A percentile compares a stretch with the other conserved stretches of the same genome.
Evolutionary conservation across 2,888 invertebrate species (phyloP).

Genomic region (Parascotia fuliginaria): DNA sequence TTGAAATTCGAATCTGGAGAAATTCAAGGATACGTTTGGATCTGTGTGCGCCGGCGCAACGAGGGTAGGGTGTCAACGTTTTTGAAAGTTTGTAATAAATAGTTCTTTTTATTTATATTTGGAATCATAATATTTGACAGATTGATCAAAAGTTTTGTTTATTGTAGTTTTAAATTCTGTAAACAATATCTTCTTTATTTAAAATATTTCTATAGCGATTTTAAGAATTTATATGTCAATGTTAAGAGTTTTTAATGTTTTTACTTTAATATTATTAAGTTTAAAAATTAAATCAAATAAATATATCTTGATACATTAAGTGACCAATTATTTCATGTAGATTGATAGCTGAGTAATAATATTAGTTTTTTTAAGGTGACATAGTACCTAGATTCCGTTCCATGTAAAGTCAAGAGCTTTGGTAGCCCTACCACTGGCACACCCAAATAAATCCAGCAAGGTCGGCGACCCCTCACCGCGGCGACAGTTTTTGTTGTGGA

Average conservation of each 20-base stretch:
- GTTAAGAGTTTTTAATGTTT: too few relatives aligned
- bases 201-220: too few relatives aligned
- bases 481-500: conserved; percentile 77
- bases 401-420: conserved; percentile 13
- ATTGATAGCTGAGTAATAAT: too few relatives aligned
- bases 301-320: too few relatives aligned
- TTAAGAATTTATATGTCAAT: too few relatives aligned
- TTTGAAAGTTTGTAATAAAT: background rate
- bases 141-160: too few relatives aligned
- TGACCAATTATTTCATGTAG: too few relatives aligned
- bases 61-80: conserved; percentile 31
- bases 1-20: conserved; percentile 82
- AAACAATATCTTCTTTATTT: too few relatives aligned
- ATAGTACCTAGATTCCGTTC: background rate
- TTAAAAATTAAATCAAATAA: too few relatives aligned
- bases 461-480: conserved; percentile 67
- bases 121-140: too few relatives aligned
- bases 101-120: background rate
- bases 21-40: conserved; percentile 65
- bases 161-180: too few relatives aligned
- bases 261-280: too few relatives aligned
- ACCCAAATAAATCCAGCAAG: conserved; percentile 74
- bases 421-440: conserved; percentile 40
- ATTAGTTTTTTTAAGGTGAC: background rate
- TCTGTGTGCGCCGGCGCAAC: conserved; percentile 50